Percentiles rank a stretch among this genome's conserved stretches.
Evolutionary conservation across 2,113 vertebrate species (phyloP).

Genomic region (Peromyscus maniculatus): DNA sequence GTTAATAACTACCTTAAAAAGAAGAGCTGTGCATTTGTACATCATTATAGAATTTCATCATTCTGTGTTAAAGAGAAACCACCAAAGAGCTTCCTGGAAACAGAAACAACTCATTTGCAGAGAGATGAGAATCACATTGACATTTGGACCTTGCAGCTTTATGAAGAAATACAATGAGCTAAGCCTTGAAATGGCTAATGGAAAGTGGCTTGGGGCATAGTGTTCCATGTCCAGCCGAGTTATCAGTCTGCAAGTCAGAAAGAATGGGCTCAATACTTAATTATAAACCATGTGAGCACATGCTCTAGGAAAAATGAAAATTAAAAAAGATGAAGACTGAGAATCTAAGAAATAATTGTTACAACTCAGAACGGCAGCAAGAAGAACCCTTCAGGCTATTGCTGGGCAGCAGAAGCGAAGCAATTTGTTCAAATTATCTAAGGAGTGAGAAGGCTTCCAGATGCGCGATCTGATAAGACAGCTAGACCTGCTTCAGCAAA

Average conservation of each 20-base stretch:
- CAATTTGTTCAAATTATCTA: slow-evolving; percentile 44
- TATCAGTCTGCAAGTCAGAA: slow-evolving; percentile 29
- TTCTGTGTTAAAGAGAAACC: slow-evolving; percentile 23
- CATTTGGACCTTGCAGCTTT: slow-evolving; percentile 22
- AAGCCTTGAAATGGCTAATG: slow-evolving; percentile 33
- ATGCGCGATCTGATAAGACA: slow-evolving; percentile 20
- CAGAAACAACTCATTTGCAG: slow-evolving; percentile 2
- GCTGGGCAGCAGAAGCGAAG: neutral
- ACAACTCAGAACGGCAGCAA: slow-evolving; percentile 24
- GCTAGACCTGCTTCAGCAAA: slow-evolving; percentile 25
- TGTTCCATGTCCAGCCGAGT: neutral
- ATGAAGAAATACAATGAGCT: neutral
- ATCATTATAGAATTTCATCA: slow-evolving; percentile 37
- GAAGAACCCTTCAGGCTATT: neutral
- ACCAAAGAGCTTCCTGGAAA: slow-evolving; percentile 32
- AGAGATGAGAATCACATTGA: neutral
- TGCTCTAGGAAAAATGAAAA: slow-evolving; percentile 53
- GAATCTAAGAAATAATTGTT: slow-evolving; percentile 47
- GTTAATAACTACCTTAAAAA: slow-evolving; percentile 27
- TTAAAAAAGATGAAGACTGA: neutral
- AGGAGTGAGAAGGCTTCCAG: neutral
- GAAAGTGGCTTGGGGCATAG: neutral
- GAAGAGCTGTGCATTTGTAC: neutral
- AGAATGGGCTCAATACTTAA: slow-evolving; percentile 36
- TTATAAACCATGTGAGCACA: neutral